phyloP scores from a whole-genome alignment of 2,113 vertebrate genomes.

The Platichthys stellatus region DNA sequence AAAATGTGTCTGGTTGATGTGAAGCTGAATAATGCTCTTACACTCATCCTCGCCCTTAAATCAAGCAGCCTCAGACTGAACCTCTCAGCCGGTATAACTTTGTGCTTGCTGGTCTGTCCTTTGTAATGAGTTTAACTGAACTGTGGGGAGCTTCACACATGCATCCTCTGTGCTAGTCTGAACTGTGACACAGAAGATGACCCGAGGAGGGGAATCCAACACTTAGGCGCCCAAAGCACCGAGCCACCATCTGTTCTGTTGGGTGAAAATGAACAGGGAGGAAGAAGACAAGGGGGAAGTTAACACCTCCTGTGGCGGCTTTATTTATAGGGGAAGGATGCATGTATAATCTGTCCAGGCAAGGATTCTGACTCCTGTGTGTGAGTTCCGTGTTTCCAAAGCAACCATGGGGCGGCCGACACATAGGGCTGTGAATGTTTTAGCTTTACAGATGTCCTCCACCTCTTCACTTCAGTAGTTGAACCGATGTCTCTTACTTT shows the following conservation, averaged over 20 bases:
- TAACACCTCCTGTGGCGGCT: background rate
- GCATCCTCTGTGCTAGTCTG: background rate
- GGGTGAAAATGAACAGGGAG: constrained; percentile 1
- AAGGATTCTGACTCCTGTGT: background rate
- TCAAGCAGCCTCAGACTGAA: constrained; percentile 4
- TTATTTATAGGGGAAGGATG: background rate
- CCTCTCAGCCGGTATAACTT: background rate
- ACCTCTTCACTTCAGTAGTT: too few relatives aligned
- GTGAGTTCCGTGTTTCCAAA: background rate
- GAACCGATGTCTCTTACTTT: too few relatives aligned
- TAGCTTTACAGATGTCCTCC: background rate
- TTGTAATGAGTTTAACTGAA: background rate
- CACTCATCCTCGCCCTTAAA: background rate
- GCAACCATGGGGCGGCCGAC: background rate
- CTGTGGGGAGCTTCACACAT: background rate
- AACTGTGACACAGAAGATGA: constrained; percentile 13
- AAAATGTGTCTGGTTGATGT: too few relatives aligned
- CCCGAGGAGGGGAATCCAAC: background rate
- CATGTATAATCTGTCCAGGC: constrained; percentile 3
- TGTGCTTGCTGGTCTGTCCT: background rate
- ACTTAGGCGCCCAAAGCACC: background rate
- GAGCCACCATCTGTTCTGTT: background rate
- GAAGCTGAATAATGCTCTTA: background rate
- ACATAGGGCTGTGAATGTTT: background rate
- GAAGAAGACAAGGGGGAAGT: background rate